A percentile compares a stretch with the other conserved stretches of the same genome.
Evolutionary conservation across 2,888 invertebrate species (phyloP).

Genomic region (Oligia strigilis): DNA sequence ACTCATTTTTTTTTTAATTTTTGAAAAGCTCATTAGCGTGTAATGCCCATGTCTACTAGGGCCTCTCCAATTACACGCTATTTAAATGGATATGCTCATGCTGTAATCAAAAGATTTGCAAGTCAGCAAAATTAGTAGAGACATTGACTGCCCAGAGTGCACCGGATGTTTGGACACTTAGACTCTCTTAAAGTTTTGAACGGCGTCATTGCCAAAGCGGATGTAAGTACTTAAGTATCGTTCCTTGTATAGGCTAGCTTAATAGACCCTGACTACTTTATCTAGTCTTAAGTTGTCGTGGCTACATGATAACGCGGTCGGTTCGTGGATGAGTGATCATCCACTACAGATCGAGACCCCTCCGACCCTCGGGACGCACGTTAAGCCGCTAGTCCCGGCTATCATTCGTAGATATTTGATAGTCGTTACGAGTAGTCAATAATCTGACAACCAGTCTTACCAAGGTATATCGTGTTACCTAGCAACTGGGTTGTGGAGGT

Average conservation of each 20-base stretch:
- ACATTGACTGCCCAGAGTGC: neutral
- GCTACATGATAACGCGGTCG: neutral
- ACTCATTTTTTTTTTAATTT: too few species aligned
- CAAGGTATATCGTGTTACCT: neutral
- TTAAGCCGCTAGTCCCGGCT: neutral
- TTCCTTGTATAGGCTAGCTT: neutral
- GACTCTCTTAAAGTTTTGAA: neutral
- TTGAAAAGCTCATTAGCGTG: too few species aligned
- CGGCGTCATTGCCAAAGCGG: slow-evolving; percentile 3
- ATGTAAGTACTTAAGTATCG: slow-evolving; percentile 15
- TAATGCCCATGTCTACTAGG: too few species aligned
- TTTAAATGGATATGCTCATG: neutral
- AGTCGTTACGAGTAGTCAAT: neutral
- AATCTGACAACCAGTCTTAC: neutral
- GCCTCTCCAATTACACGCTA: neutral
- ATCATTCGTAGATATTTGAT: neutral
- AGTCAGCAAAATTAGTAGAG: slow-evolving; percentile 9
- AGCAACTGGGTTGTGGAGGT: neutral
- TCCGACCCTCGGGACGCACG: too few species aligned
- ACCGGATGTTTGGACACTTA: slow-evolving; percentile 8
- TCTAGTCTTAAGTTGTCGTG: slow-evolving; percentile 3
- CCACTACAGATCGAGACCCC: neutral
- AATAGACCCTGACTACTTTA: neutral
- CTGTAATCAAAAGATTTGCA: neutral
- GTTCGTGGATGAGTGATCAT: neutral